phyloP scores from a whole-genome alignment of 92 coral and sea anemone species.

The Epizoanthus rinbou region DNA sequence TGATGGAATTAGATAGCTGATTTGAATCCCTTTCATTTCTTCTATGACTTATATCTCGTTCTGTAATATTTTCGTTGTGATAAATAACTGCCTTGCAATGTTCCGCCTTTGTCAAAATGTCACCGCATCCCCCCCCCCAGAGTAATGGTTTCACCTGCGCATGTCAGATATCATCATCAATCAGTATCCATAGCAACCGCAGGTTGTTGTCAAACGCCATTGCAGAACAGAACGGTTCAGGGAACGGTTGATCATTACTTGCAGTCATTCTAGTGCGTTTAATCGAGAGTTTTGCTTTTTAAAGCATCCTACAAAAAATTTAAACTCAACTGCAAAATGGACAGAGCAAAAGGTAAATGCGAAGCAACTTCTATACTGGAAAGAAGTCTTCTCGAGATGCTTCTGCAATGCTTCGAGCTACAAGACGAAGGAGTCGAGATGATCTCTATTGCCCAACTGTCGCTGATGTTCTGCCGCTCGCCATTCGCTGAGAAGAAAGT shows the following conservation, averaged over 20 bases:
- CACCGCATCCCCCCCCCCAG: neutral
- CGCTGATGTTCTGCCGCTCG: conserved; percentile 40
- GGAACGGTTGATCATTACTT: conserved; percentile 3
- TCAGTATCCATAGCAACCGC: conserved; percentile 21
- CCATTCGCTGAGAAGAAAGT: conserved; percentile 19
- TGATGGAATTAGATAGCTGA: too few species aligned
- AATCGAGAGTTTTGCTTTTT: neutral
- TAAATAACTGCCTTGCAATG: too few species aligned
- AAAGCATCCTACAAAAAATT: too few species aligned
- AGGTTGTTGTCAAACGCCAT: conserved; percentile 15
- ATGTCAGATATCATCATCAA: neutral
- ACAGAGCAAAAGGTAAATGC: neutral
- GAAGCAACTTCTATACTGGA: neutral
- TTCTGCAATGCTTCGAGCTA: conserved; percentile 31
- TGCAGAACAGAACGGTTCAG: conserved; percentile 6
- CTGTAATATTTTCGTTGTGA: too few species aligned
- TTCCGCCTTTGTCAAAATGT: neutral
- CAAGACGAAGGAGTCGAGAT: conserved; percentile 18
- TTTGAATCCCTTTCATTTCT: too few species aligned
- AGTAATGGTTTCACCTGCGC: neutral
- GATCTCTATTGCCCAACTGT: conserved; percentile 19
- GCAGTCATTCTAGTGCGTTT: conserved; percentile 16
- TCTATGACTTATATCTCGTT: too few species aligned
- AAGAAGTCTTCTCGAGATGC: conserved; percentile 10
- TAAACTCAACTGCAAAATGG: neutral